Percentiles rank a stretch among this genome's conserved stretches.
Evolutionary conservation across 2,797 vertebrate species (phyloP).

Genomic region (Apodemus agrarius): DNA sequence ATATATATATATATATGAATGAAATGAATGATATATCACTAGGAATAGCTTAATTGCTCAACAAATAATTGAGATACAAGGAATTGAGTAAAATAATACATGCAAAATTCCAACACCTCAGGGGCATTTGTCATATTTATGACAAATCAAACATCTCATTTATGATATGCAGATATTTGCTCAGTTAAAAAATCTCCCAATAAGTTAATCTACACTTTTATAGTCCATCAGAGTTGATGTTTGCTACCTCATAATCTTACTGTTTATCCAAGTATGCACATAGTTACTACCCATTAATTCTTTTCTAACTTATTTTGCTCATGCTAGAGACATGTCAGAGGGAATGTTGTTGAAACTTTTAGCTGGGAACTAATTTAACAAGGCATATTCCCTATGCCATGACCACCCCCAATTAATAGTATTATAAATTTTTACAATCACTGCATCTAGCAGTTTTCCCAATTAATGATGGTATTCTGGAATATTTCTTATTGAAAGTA

Average conservation of each 20-base stretch:
- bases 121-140: background rate
- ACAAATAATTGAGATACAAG: background rate
- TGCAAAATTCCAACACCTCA: background rate
- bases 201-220: background rate
- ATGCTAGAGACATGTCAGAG: background rate
- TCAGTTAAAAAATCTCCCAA: background rate
- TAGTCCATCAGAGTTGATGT: background rate
- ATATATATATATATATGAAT: too few relatives aligned
- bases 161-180: too few relatives aligned
- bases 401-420: slow-evolving; percentile 13
- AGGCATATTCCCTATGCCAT: background rate
- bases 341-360: background rate
- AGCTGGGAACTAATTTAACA: background rate
- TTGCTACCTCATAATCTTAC: background rate
- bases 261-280: background rate
- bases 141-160: background rate
- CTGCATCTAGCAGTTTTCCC: background rate
- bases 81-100: background rate
- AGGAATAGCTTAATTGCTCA: background rate
- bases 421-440: slow-evolving; percentile 2
- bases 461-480: slow-evolving; percentile 56
- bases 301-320: background rate
- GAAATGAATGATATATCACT: background rate
- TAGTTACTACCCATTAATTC: background rate
- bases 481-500: slow-evolving; percentile 65